phyloP scores from a whole-genome alignment of 2,797 vertebrate species.

The Syndactyla subalaris region DNA sequence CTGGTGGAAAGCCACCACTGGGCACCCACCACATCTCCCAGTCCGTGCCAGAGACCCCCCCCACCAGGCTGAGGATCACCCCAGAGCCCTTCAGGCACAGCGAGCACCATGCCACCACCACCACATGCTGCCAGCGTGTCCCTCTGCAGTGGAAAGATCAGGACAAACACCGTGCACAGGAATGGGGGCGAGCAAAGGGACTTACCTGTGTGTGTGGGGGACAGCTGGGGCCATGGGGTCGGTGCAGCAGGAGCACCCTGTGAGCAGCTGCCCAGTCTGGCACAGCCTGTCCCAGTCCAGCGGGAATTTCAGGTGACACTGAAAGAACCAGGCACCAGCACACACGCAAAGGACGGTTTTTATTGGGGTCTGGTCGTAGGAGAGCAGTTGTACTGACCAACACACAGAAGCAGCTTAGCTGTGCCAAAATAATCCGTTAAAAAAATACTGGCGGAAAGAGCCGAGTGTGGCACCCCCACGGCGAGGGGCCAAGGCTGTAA shows the following conservation, averaged over 20 bases:
- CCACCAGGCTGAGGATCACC: background rate
- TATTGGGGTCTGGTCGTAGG: slow-evolving; percentile 84
- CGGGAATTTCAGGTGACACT: rapidly evolving
- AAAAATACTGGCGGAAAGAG: slow-evolving; percentile 46
- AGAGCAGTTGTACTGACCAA: slow-evolving; percentile 82
- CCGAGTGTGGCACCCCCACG: slow-evolving; percentile 66
- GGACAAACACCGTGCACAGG: background rate
- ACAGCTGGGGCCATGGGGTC: rapidly evolving
- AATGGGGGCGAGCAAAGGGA: background rate
- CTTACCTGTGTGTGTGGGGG: background rate
- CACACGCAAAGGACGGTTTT: slow-evolving; percentile 66
- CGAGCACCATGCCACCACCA: rapidly evolving
- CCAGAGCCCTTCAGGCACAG: background rate
- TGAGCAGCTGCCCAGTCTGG: background rate
- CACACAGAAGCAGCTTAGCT: slow-evolving; percentile 80
- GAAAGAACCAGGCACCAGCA: slow-evolving; percentile 5
- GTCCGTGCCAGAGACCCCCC: background rate
- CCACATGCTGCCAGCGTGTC: rapidly evolving
- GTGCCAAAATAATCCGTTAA: slow-evolving; percentile 69
- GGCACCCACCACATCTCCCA: rapidly evolving
- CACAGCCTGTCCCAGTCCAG: background rate
- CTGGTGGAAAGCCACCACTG: background rate
- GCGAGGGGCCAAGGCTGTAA: slow-evolving; percentile 52
- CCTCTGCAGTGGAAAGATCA: rapidly evolving
- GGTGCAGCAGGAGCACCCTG: background rate